These are phyloP conservation scores for Enteromius paludinosus DNA, from an alignment of 2,797 vertebrate species.

Conservation along the genomic window DNA sequence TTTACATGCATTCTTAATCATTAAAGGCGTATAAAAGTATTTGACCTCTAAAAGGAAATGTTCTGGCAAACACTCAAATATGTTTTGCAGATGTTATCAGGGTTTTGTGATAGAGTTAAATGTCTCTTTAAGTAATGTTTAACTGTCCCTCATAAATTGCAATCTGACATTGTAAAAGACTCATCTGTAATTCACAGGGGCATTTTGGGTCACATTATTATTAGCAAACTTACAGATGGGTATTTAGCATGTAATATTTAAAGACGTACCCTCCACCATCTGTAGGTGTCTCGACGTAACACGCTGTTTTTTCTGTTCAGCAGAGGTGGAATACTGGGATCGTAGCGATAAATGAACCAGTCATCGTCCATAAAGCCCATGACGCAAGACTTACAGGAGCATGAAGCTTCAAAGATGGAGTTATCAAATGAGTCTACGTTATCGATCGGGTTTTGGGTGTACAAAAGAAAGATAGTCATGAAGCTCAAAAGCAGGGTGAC, in stretches of 20 bases:
- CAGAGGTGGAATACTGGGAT: not conserved
- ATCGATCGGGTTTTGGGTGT: not conserved
- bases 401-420: not conserved
- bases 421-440: not conserved
- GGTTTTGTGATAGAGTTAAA: too few relatives aligned
- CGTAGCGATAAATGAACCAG: constrained; percentile 1
- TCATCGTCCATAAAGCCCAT: constrained; percentile 17
- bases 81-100: too few relatives aligned
- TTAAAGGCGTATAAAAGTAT: too few relatives aligned
- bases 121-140: not conserved
- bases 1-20: too few relatives aligned
- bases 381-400: constrained; percentile 6
- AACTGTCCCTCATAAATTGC: not conserved
- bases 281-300: not conserved
- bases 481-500: not conserved
- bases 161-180: not conserved
- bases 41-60: too few relatives aligned
- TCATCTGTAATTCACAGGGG: not conserved
- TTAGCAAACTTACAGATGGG: not conserved
- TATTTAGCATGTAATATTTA: too few relatives aligned
- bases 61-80: too few relatives aligned
- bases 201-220: too few relatives aligned
- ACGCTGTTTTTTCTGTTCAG: constrained; percentile 24
- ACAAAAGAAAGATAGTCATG: not conserved
- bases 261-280: constrained; percentile 22